Conservation (phyloP, 2,113 vertebrate genomes). For the Cisticola juncidis region DNA sequence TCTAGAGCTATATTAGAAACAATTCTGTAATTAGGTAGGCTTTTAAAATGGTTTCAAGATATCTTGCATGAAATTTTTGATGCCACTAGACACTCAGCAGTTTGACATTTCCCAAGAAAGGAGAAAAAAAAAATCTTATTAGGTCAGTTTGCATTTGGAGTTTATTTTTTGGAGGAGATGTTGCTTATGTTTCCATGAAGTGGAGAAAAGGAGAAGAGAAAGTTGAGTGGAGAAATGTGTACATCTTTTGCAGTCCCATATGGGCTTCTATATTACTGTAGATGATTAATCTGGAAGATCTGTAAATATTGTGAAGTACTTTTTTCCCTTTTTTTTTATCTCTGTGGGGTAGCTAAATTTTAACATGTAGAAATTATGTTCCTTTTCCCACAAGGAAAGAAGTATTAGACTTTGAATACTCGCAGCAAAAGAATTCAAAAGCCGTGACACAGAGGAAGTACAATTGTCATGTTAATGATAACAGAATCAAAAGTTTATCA, state of each 20-base stretch:
- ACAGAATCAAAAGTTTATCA: neutral
- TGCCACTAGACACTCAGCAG: neutral
- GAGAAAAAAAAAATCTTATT: neutral
- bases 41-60: neutral
- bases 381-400: neutral
- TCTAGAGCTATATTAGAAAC: neutral
- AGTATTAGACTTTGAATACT: neutral
- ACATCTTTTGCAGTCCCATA: neutral
- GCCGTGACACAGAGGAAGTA: neutral
- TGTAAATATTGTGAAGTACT: neutral
- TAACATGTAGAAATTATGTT: neutral
- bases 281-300: neutral
- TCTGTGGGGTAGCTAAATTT: neutral
- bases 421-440: conserved; percentile 3
- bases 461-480: neutral
- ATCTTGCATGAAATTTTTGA: neutral
- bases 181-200: neutral
- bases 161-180: neutral
- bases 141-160: neutral
- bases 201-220: neutral
- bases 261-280: neutral
- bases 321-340: accelerated
- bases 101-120: neutral
- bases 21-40: neutral
- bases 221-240: neutral